Evolutionary conservation across 64 coral and sea anemone species (phyloP), one percentile per base, ranked within the genome.

Genomic region (Catalaphyllia jardinei): DNA sequence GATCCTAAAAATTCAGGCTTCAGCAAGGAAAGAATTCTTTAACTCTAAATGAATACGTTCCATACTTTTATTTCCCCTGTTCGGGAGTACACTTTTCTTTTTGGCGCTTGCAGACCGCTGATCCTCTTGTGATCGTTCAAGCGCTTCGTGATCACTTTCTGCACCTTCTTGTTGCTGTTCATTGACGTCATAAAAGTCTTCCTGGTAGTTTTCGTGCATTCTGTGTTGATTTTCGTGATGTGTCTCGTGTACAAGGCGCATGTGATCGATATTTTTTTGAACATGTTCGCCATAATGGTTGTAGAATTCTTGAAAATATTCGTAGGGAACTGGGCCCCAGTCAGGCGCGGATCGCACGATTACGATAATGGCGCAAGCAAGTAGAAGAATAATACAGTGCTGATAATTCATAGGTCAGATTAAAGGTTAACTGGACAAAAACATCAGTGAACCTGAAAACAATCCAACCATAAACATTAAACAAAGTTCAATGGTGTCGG

Each of bases 261-360:
- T 25, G n/a, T 85, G 31, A 16, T 85, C 81, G 22, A 85, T 49
- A 35, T 71, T 25, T 52, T 85, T 85, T 71, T 39, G 81, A 4
- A 85, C 35, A 20, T 63, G 13, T n/a, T 85, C 62, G n/a, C 81
- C 39, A 71, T 71, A 85, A 52, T 85, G 63, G 67, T 85, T 38
- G 39, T 85, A 85, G 35, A 85, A 71, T 39, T 85, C 81, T 35
- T 85, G 81, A 35, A 85, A 85, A 52, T 85, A 85, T 50, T 85
- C 81, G 33, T 85, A 71, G 62, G 81, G 81, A 4, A 71, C 13
- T 39, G 42, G 63, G 10, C 62, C 81, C 62, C 60, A 71, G 22
- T 85, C 38, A n/a, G 81, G 81, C 11, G 81, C 81, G 19, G 81
- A 50, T 1, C 39, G 63, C 10, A 27, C 81, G 62, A 85, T 85